Evolutionary conservation across 2,113 vertebrate species (phyloP).

Genomic region (Erythrocercus mccallii): DNA sequence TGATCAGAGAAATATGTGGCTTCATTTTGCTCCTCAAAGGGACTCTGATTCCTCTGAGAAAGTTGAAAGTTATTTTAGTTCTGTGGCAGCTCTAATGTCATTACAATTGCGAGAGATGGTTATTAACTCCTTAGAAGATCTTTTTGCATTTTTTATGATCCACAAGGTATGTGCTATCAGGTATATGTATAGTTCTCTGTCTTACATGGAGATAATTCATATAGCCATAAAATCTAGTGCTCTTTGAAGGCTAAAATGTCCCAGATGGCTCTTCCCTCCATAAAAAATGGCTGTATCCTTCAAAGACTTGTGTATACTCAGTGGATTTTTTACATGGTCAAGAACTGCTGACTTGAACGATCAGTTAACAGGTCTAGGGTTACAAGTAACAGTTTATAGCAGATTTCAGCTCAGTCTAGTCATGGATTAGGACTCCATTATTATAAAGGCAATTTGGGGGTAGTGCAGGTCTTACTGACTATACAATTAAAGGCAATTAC

Average conservation of each 20-base stretch:
- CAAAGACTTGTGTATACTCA: neutral
- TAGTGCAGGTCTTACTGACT: neutral
- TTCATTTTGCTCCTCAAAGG: conserved; percentile 73
- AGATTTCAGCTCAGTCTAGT: neutral
- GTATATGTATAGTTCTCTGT: neutral
- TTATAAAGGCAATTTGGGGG: neutral
- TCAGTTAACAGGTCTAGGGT: neutral
- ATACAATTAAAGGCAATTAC: neutral
- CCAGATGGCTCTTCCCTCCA: neutral
- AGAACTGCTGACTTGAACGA: neutral
- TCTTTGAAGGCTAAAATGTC: neutral
- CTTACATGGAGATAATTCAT: neutral
- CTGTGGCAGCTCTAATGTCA: conserved; percentile 84
- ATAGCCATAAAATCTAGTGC: neutral
- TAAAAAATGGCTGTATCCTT: neutral
- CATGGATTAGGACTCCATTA: neutral
- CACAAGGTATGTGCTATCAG: conserved; percentile 76
- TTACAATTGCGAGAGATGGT: conserved; percentile 86
- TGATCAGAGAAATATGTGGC: conserved; percentile 72
- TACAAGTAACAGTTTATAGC: neutral
- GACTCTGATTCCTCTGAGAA: conserved; percentile 51
- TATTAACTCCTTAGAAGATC: conserved; percentile 81
- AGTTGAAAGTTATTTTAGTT: conserved; percentile 82
- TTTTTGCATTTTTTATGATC: conserved; percentile 80
- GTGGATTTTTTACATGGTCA: neutral